Percentiles rank a stretch among this genome's conserved stretches.
Evolutionary conservation across 35 echinoderm and acorn worm genomes (phyloP).

Genomic region (Heliocidaris tuberculata): DNA sequence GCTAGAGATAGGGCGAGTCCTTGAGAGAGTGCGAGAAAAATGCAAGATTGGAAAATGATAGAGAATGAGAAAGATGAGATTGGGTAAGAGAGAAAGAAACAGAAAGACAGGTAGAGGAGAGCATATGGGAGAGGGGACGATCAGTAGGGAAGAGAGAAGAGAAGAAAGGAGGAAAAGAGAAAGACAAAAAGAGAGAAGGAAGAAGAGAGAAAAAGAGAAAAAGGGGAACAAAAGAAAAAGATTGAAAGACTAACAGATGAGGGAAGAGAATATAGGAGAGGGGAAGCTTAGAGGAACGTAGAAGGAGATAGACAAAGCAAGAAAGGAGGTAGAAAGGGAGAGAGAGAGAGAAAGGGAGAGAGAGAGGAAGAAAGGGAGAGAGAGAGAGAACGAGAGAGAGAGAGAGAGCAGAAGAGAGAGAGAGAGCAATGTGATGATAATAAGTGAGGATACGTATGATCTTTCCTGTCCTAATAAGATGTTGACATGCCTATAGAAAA

Average conservation of each 20-base stretch:
- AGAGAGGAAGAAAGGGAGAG: not conserved
- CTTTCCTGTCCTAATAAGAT: not conserved
- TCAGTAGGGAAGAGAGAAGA: not conserved
- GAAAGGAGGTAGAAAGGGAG: not conserved
- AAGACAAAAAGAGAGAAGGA: not conserved
- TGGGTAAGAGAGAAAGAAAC: too few relatives aligned
- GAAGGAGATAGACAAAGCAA: too few relatives aligned
- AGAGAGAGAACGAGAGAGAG: too few relatives aligned
- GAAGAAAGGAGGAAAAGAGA: not conserved
- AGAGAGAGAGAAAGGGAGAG: not conserved
- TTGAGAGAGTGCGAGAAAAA: too few relatives aligned
- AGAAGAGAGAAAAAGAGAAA: not conserved
- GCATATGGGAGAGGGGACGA: not conserved
- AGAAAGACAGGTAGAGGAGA: not conserved
- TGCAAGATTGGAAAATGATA: too few relatives aligned
- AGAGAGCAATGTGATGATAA: not conserved
- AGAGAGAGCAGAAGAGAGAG: too few relatives aligned
- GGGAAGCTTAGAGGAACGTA: too few relatives aligned
- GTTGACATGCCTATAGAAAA: not conserved
- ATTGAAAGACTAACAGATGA: not conserved
- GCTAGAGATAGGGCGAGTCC: too few relatives aligned
- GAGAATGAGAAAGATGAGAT: too few relatives aligned
- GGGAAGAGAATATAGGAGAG: not conserved
- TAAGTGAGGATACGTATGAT: not conserved
- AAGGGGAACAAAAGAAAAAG: not conserved